These are phyloP conservation scores for Pelosia muscerda DNA, from an alignment of 2,888 invertebrate species.

Conservation along the genomic window DNA sequence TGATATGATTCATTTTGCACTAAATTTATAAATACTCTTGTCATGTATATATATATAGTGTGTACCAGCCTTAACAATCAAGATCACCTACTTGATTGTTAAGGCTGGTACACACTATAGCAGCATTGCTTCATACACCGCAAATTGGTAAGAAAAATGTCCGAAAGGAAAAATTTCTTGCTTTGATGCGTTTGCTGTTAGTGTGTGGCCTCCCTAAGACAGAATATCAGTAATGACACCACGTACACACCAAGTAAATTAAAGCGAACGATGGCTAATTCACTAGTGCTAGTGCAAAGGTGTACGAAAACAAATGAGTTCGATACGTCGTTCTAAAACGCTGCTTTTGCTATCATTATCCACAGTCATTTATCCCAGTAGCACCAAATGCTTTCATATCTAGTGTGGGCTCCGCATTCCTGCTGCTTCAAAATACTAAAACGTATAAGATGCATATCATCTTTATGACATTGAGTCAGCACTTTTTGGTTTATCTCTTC, in stretches of 20 bases:
- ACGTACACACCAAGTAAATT: not conserved
- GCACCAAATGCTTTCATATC: not conserved
- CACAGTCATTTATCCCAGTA: not conserved
- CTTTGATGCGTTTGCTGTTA: no score
- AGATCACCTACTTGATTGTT: not conserved
- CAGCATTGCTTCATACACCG: no score
- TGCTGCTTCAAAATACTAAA: not conserved
- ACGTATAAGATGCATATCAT: no score
- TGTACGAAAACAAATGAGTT: not conserved
- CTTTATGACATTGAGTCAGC: no score
- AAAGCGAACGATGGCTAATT: not conserved
- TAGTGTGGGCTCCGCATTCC: not conserved
- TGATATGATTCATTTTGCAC: conserved; percentile 49
- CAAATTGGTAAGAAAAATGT: no score
- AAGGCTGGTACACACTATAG: no score
- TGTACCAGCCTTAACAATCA: no score
- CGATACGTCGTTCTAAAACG: not conserved
- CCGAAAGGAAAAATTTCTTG: no score
- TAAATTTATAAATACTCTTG: conserved; percentile 50
- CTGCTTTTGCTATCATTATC: not conserved
- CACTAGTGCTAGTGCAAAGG: not conserved
- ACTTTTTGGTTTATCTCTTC: not conserved
- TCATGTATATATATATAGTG: no score
- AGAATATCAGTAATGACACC: not conserved
- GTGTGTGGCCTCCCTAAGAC: no score